Base-by-base conservation (phyloP, 2,888 invertebrate species). In the Lottia scabra region DNA sequence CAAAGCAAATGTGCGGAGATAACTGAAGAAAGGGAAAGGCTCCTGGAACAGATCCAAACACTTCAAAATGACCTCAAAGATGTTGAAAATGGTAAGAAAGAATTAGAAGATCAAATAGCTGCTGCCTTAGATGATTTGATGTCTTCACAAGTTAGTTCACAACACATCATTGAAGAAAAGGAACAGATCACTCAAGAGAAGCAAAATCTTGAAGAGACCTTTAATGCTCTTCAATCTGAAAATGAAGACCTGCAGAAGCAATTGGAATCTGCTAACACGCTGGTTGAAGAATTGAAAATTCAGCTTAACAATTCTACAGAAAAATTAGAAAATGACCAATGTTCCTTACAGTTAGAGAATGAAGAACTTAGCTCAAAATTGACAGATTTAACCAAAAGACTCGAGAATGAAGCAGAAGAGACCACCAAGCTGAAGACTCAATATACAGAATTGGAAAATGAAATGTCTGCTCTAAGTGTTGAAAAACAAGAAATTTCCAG, bases 251-350 rank as follows among this genome's bases (percentile, higher is more conserved):
- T 63, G 26, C 67, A 74, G 23, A 43, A 72, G 65, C 64, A 69
- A 26, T 56, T 56, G 56, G 19, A 23, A 10, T 38, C 45, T 19
- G 13, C 56, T 1, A 67, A 27, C 38, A 67, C 46, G 15, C 19
- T 30, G 16, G 38, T 72, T 63, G 26, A 65, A 23, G 71, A 73
- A 23, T 48, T 70, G 44, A 70, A 73, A 44, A 38, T 67, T 10
- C 66, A 73, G 67, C 65, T 77, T 13, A 70, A 72, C 46, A 68
- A 46, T 2, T 45, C 63, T 13, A 38, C 67, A 8, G 65, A 70
- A 45, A 65, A 26, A 70, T 63, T 44, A 63, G 71, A 65, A 38
- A 63, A 13, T 63, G 67, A 30, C 71, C 45, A 15, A 45, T 27
- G 3, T 30, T 64, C 19, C 16, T 69, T 23, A 19, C 19, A 56